Base-by-base conservation (phyloP, 37 sponge, comb jelly and placozoan genomes). In the Ianthella basta region DNA sequence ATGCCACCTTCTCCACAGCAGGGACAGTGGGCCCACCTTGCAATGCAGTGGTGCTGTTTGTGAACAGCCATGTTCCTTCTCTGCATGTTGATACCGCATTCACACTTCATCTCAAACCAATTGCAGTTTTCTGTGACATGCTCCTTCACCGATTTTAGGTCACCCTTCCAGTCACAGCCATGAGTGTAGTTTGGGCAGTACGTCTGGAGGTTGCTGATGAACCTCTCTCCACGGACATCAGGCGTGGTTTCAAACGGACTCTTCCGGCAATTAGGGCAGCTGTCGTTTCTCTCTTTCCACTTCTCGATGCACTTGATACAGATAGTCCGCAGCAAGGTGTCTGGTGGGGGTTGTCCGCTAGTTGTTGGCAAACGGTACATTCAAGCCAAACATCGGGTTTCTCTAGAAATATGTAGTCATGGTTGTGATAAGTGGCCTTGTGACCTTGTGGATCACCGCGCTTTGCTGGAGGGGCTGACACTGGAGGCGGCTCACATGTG, bases 151-250 rank as follows among this genome's bases (percentile, higher is more conserved):
- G 24, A n/a, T 5, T 27, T n/a, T 13, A 61, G 64, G 27, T 61
- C 64, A 29, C 64, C 64, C 29, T n/a, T 61, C 64, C 64, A 61
- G 64, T 61, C 14, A 10, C 64, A 61, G 27, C 64, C 64, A 61
- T 29, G 29, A n/a, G 24, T 13, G 29, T 61, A 61, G 64, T 61
- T 61, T n/a, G 64, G 64, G 64, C 64, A 61, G 64, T 29, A 61
- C 4, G 29, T n/a, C 27, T 29, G 24, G 24, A 61, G 64, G 29
- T 27, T 27, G 24, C 10, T 61, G 29, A 61, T 61, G 27, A 29
- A 27, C 27, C 64, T n/a, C 24, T 61, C 64, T 12, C 24, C 27
- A 12, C 64, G 64, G 64, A 61, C 64, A 27, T 61, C 64, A 29
- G 24, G 24, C 3, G 14, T 5, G 29, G 64, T 61, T 5, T 61